Evolutionary conservation across 2,113 vertebrate genomes (phyloP), one percentile per base, ranked within the genome.

Genomic region (Caretta caretta): DNA sequence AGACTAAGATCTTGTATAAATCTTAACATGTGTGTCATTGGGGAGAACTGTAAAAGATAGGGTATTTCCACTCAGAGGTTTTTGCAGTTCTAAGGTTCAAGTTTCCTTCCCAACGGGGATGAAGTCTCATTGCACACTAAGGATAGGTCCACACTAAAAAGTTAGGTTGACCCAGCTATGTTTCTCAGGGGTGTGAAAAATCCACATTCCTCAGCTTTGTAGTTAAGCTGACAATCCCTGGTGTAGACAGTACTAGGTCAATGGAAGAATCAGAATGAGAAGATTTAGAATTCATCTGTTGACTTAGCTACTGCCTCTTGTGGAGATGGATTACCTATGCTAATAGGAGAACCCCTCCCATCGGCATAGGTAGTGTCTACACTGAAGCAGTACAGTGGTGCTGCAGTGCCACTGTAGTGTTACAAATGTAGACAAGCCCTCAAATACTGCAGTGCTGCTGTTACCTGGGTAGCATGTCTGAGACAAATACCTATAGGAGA

Each of bases 401-500:
- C 24, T 25, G 24, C 56, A 9, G 54, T 25, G 54, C 22, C 22
- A 5, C 56, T 59, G 56, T 59, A 59, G 57, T 29, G 57, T 29
- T 13, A 29, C 27, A 59, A 59, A 12, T 59, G 27, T 59, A 59
- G 57, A 59, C 57, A 59, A 29, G 27, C 25, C 57, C 10, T 11
- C 57, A 62, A 35, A 31, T 62, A 35, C 59, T 62, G 12, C 29
- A 62, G 5, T n/a, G 14, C 62, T 31, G 31, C 31, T 65, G 31
- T 31, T 17, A 14, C 59, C 57, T 65, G 59, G 59, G 29, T 87
- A 72, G 6, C 4, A 0, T 2, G 25, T 54, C 78, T 2, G 50
- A 80, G n/a, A 0, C 27, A 27, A 17, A 54, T 8, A 1, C 53
- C 42, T 78, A 27, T 3, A 0, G 0, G 5, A 10, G 69, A 83